These are phyloP conservation scores for Siphamia tubifer DNA, from an alignment of 2,113 vertebrate genomes.

Conservation along the genomic window DNA sequence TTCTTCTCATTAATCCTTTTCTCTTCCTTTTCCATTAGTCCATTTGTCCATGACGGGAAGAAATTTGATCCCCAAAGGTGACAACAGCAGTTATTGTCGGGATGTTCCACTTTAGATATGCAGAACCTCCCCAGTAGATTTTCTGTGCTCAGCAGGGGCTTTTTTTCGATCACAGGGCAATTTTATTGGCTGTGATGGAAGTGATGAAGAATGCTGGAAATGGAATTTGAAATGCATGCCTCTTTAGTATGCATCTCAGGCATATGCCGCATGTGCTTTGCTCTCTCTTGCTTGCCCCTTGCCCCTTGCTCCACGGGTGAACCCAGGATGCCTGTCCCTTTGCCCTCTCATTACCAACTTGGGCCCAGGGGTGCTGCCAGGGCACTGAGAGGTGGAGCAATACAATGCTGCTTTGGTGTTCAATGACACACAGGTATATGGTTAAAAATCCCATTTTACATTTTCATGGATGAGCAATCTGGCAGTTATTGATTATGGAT, in stretches of 20 bases:
- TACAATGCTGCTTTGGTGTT: background rate
- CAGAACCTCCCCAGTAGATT: conserved; percentile 52
- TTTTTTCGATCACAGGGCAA: conserved; percentile 68
- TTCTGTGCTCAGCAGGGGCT: conserved; percentile 57
- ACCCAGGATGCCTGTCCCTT: conserved; percentile 44
- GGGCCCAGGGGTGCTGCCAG: conserved; percentile 32
- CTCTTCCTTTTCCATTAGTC: background rate
- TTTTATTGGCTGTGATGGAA: conserved; percentile 75
- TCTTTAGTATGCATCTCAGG: conserved; percentile 55
- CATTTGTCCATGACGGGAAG: conserved; percentile 11
- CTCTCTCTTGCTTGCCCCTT: conserved; percentile 32
- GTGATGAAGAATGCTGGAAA: conserved; percentile 54
- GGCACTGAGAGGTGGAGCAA: conserved; percentile 37
- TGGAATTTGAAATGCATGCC: conserved; percentile 64
- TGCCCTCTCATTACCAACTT: conserved; percentile 58
- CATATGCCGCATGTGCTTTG: conserved; percentile 19
- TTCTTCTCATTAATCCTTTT: conserved; percentile 16
- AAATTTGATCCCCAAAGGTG: conserved; percentile 35
- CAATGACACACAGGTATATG: background rate
- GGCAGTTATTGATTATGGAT: conserved; percentile 58
- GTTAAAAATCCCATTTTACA: conserved; percentile 4
- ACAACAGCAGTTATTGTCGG: conserved; percentile 62
- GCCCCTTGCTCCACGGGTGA: conserved; percentile 48
- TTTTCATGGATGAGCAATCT: conserved; percentile 43
- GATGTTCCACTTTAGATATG: conserved; percentile 58